Evolutionary conservation across 2,888 invertebrate species (phyloP).

Genomic region (Pyrocoelia pectoralis): DNA sequence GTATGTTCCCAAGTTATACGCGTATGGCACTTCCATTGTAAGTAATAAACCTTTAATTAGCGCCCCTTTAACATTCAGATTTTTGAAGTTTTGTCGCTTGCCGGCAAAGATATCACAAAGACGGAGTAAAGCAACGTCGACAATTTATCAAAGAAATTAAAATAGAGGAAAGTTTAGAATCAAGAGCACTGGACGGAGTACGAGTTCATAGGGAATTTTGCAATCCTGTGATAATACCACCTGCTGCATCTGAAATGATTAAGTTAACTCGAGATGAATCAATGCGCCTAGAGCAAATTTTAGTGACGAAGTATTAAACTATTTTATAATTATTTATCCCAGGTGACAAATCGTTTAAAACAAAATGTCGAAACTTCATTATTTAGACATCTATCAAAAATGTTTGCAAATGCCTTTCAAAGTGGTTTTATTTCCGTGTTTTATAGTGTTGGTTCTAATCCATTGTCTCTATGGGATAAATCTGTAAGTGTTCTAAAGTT

Average conservation of each 20-base stretch:
- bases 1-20: constrained; percentile 69
- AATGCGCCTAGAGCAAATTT: constrained; percentile 49
- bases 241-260: constrained; percentile 47
- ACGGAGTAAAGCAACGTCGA: constrained; percentile 62
- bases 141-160: constrained; percentile 70
- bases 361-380: constrained; percentile 13
- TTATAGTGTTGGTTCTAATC: constrained; percentile 73
- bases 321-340: constrained; percentile 7
- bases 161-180: constrained; percentile 68
- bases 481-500: constrained; percentile 58
- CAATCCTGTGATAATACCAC: constrained; percentile 62
- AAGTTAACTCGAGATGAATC: constrained; percentile 50
- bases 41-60: constrained; percentile 53
- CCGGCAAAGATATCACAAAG: constrained; percentile 67
- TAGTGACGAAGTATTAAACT: constrained; percentile 37
- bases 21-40: constrained; percentile 69
- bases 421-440: constrained; percentile 73
- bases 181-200: constrained; percentile 70
- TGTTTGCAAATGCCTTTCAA: constrained; percentile 75
- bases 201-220: constrained; percentile 72
- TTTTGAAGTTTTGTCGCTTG: constrained; percentile 69
- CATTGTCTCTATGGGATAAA: constrained; percentile 71
- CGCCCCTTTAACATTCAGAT: not conserved
- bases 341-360: constrained; percentile 23
- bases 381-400: constrained; percentile 47